Conservation (phyloP, 2,797 vertebrate genomes). For the Paratrypauchen microcephalus region DNA sequence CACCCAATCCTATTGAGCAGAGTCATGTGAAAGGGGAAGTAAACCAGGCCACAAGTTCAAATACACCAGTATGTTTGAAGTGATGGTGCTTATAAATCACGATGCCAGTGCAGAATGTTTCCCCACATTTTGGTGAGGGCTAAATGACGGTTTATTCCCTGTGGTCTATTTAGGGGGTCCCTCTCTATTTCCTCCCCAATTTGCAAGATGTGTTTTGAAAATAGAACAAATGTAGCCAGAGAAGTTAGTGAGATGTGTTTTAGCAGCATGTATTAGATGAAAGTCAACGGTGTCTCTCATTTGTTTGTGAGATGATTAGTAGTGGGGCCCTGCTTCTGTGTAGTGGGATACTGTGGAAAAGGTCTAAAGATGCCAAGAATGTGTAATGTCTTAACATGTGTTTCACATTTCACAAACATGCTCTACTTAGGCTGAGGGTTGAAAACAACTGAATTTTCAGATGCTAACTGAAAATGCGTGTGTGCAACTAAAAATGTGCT, state of each 20-base stretch:
- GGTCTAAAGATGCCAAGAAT: not conserved
- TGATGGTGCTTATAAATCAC: conserved; percentile 46
- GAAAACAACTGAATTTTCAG: not conserved
- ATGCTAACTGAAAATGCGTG: not conserved
- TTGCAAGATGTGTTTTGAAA: conserved; percentile 31
- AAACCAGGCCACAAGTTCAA: conserved; percentile 53
- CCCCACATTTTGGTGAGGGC: conserved; percentile 36
- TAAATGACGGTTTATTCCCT: conserved; percentile 45
- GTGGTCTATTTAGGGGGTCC: conserved; percentile 33
- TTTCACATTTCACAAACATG: conserved; percentile 1
- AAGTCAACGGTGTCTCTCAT: conserved; percentile 2
- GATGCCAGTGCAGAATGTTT: conserved; percentile 36
- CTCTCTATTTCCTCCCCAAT: conserved; percentile 14
- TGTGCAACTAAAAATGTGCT: not conserved
- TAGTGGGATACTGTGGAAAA: conserved; percentile 5
- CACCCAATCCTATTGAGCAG: conserved; percentile 20
- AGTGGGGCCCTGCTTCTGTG: conserved; percentile 3
- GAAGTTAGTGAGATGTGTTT: conserved; percentile 22
- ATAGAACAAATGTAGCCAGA: conserved; percentile 20
- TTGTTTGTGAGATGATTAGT: conserved; percentile 10
- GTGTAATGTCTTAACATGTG: conserved; percentile 8
- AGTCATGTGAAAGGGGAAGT: conserved; percentile 58
- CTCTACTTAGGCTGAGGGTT: not conserved
- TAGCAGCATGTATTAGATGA: conserved; percentile 4
- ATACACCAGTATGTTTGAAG: conserved; percentile 57